Conservation (phyloP, 2,113 vertebrate species). For the Eolophus roseicapilla region DNA sequence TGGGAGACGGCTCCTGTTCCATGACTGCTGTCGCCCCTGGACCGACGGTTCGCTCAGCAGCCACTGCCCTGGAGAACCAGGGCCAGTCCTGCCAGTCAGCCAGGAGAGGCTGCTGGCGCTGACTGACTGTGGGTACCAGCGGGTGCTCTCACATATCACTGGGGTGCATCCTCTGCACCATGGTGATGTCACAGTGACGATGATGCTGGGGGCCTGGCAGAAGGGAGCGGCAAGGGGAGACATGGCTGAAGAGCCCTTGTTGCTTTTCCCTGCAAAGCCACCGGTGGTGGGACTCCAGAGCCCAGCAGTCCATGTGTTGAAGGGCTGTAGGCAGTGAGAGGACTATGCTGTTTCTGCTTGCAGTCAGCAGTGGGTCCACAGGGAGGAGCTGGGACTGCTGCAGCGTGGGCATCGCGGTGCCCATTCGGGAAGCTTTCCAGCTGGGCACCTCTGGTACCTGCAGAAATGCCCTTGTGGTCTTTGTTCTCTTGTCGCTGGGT, state of each 20-base stretch:
- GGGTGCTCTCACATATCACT: background rate
- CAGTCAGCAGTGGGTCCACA: background rate
- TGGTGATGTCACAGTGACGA: background rate
- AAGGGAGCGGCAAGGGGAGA: no score
- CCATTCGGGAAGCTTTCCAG: background rate
- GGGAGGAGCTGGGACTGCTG: background rate
- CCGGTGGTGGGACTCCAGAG: fast-evolving
- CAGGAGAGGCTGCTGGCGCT: background rate
- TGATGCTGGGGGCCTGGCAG: no score
- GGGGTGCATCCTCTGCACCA: background rate
- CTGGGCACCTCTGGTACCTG: background rate
- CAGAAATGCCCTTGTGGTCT: background rate
- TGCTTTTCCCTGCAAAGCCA: background rate
- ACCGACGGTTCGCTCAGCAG: fast-evolving
- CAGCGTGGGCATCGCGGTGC: background rate
- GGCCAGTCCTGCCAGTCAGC: background rate
- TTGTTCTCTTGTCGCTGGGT: background rate
- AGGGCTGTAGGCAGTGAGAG: background rate
- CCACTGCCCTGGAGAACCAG: background rate
- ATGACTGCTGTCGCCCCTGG: background rate
- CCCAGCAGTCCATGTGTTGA: background rate
- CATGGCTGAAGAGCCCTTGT: background rate
- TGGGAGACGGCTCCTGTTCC: background rate
- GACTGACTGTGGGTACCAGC: background rate
- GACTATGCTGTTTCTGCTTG: background rate